Base-by-base conservation (phyloP, 2,888 invertebrate genomes). In the Agrotis puta region DNA sequence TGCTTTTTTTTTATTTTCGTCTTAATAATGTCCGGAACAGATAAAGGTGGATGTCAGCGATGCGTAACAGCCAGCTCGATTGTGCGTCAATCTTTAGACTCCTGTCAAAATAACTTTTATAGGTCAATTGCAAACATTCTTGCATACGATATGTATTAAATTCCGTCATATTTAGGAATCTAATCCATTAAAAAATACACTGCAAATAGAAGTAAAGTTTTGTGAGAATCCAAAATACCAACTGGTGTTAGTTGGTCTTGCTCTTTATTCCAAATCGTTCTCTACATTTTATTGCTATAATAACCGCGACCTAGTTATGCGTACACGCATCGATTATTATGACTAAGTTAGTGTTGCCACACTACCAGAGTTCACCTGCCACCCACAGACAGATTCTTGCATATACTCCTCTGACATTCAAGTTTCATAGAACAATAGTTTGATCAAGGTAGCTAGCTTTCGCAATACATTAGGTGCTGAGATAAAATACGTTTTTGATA, bases 331-430 rank as follows among this genome's bases (percentile, higher is more conserved):
- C 50, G 53, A 51, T 79, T 50, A 33, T 54, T 65, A 69, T 83
- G 83, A 80, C 56, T 75, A 74, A 79, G 58, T 64, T 56, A 64
- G 56, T 64, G 43, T 77, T 82, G 67, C 70, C 64, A 72, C 63
- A 71, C 59, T 67, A 65, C 66, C 20, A 54, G 20, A 50, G 64
- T 64, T 70, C 59, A 62, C 71, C 59, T 69, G 16, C 58, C 68
- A 73, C 82, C 84, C 63, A 83, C 84, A n/a, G n/a, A 5, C 57
- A 69, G 58, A 82, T 81, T 82, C 79, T 67, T 74, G 74, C 73
- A n/a, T 56, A n/a, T n/a, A 62, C 6, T 18, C 24, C 51, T 56
- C 24, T 62, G 74, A 57, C 61, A 79, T 77, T 74, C 48, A 61
- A 66, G 11, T 69, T 63, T 5, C 9, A 20, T 27, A 27, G 16